Evolutionary conservation across 2,113 vertebrate species (phyloP).

Genomic region (Oncorhynchus gorbuscha): DNA sequence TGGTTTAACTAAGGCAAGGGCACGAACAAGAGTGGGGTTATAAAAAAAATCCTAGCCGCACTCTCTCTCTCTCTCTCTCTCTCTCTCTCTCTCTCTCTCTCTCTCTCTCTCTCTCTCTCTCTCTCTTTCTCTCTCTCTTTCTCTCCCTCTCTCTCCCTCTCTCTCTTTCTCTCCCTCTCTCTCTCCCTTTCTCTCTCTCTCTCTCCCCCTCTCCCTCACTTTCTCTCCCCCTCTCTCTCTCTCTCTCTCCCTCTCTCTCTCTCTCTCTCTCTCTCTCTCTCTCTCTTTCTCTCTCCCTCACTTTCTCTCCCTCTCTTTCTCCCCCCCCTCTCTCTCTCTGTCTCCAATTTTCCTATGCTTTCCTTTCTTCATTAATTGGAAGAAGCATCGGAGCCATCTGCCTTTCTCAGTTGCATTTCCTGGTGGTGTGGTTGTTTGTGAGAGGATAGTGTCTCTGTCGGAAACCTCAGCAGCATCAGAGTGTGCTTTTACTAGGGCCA

Average conservation of each 20-base stretch:
- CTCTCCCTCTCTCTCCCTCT: not conserved
- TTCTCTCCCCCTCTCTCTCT: slow-evolving; percentile 18
- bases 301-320: not conserved
- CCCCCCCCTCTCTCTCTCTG: not conserved
- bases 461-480: slow-evolving; percentile 73
- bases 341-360: slow-evolving; percentile 23
- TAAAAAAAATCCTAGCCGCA: slow-evolving; percentile 53
- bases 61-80: slow-evolving; percentile 24
- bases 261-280: slow-evolving; percentile 17
- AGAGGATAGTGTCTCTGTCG: slow-evolving; percentile 30
- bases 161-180: not conserved
- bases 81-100: not conserved
- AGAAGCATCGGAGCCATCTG: slow-evolving; percentile 36
- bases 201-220: no score
- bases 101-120: not conserved
- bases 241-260: not conserved
- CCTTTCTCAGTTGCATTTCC: slow-evolving; percentile 23
- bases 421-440: slow-evolving; percentile 16
- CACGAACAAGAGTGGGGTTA: slow-evolving; percentile 63
- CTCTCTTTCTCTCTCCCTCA: not conserved
- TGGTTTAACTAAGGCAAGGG: slow-evolving; percentile 75
- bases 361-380: slow-evolving; percentile 58
- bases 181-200: not conserved
- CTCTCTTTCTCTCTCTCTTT: slow-evolving; percentile 20
- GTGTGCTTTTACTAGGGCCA: slow-evolving; percentile 58